Evolutionary conservation across 2,888 invertebrate species (phyloP), one percentile per base, ranked within the genome.

Genomic region (Lochmaea crataegi): DNA sequence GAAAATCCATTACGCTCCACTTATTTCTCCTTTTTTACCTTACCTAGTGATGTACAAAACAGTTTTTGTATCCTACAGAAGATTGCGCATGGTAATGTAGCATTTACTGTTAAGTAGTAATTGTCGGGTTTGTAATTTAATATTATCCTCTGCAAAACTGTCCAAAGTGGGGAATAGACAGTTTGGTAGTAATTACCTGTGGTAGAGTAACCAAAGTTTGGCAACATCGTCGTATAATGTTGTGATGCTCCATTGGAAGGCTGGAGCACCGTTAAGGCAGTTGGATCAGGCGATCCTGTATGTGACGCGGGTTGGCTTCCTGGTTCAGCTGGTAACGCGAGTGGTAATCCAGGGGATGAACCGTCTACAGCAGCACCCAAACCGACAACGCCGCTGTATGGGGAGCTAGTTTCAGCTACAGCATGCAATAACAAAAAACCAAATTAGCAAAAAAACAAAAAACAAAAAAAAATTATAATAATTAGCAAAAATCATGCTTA

Each of bases 201-300:
- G 76, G 92, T 88, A 75, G 92, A 89, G 84, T 92, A 92, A 87
- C 91, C 91, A 85, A 92, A 92, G 88, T 91, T 91, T 76, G 92
- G 92, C 81, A 92, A 88, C 89, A 91, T 90, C 80, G 91, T 88
- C 75, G 91, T 89, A 82, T 91, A 90, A 80, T 90, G 89, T 76
- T 89, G 89, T 78, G 88, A 87, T 76, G 88, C 85, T 81, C 88
- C 86, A 77, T 88, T 88, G 79, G 90, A 89, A 60, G 92, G 90
- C 83, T 92, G 91, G 77, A 92, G 87, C 76, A 92, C 90, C 82
- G 87, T 86, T 69, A 87, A 81, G 26, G 86, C 87, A 10, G 86
- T 83, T 58, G 87, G 86, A 82, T 87, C 87, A 10, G 87, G 89
- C 58, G 89, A 87, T 66, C 89, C 88, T 51, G 89, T 89, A 78